Evolutionary conservation across 2,797 vertebrate genomes (phyloP), one percentile per base, ranked within the genome.

Genomic region (Lepidocolaptes lacrymiger): DNA sequence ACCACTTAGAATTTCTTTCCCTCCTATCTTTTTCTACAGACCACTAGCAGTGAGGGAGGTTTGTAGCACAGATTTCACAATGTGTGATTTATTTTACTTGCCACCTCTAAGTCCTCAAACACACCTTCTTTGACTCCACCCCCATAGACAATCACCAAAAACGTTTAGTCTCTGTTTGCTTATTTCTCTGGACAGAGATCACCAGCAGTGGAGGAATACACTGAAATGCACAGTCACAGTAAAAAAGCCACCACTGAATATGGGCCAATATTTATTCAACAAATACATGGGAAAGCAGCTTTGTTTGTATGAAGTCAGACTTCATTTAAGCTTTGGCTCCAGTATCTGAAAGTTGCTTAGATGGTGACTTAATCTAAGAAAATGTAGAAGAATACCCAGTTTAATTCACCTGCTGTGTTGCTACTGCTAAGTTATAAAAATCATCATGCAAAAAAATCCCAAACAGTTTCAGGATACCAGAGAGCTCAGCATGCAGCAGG

Each of bases 331-430:
- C 23, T 67, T 67, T 49, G 37, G 61, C 46, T 90, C 34, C 43
- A 16, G 16, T 28, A 6, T 39, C 67, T 55, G 7, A 54, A 82
- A 88, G 62, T 46, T 5, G 3, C 30, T 67, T 59, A 58, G 41
- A 54, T 5, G 37, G 28, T 30, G 11, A 56, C 27, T 61, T 74
- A 2, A 56, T 5, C 7, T 43, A 19, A 82, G 48, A 56, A 32
- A 3, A 34, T 0, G 10, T 41, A 54, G 43, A 41, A 28, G 2
- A 18, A 7, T 23, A 30, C 1, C 1, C 9, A 51, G 24, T 41
- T 92, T 44, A 77, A 71, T 14, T 59, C 12, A 16, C 39, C 46
- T 84, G 10, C 43, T 64, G 15, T 27, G 22, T 12, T 75, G n/a
- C 46, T 61, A 72, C 14, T 26, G 14, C 27, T 51, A 15, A 58